These are phyloP conservation scores for Etia nguti DNA, from an alignment of 2,113 vertebrate species.

Conservation along the genomic window DNA sequence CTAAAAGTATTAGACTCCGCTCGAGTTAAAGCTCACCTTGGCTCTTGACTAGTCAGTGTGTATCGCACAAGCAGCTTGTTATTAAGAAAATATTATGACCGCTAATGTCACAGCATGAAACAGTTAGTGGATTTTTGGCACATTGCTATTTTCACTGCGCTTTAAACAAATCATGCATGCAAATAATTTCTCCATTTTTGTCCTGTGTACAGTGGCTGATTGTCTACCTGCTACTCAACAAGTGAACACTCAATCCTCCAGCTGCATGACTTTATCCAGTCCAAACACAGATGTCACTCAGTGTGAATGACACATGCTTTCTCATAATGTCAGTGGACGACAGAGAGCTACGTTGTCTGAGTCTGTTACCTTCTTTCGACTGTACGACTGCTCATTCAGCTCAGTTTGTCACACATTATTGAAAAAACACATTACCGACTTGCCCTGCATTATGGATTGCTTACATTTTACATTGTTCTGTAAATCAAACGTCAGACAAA, in stretches of 20 bases:
- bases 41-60: neutral
- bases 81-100: neutral
- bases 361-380: neutral
- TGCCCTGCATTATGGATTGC: neutral
- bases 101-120: neutral
- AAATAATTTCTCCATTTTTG: neutral
- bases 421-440: neutral
- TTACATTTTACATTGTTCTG: neutral
- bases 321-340: neutral
- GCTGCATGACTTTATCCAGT: neutral
- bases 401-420: neutral
- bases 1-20: neutral
- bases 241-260: neutral
- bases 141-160: neutral
- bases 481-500: neutral
- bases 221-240: neutral
- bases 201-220: neutral
- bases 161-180: neutral
- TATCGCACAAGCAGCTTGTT: neutral
- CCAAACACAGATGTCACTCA: neutral
- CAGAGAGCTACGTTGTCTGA: neutral
- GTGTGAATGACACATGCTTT: neutral
- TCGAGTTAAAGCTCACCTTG: conserved; percentile 12
- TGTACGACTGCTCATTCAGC: neutral
- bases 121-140: neutral